Percentiles rank a stretch among this genome's conserved stretches.
These are phyloP conservation scores for Eonycteris spelaea DNA, from an alignment of 2,113 vertebrate genomes.

Conservation along the genomic window DNA sequence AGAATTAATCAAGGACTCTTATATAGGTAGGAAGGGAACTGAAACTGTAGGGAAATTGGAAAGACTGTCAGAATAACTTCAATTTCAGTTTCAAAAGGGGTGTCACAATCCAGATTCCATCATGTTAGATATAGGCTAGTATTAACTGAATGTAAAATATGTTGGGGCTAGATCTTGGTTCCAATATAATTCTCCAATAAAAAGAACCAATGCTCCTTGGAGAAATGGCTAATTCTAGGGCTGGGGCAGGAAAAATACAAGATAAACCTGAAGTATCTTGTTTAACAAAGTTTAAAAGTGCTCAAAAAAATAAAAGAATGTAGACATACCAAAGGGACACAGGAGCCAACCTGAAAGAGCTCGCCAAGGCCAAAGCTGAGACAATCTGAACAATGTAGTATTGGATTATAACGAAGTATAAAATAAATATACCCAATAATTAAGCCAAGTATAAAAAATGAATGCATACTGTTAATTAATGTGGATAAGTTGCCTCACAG, in stretches of 20 bases:
- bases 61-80: not conserved
- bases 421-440: not conserved
- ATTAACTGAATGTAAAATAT: not conserved
- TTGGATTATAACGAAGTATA: not conserved
- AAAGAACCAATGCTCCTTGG: not conserved
- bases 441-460: not conserved
- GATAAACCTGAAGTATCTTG: not conserved
- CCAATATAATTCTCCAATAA: not conserved
- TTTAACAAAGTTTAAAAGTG: not conserved
- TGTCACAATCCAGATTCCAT: not conserved
- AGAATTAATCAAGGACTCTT: not conserved
- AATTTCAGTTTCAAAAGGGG: not conserved
- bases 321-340: not conserved
- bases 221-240: not conserved
- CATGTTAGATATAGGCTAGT: not conserved
- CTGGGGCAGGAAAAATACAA: not conserved
- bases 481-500: not conserved
- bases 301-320: not conserved
- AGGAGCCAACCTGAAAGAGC: not conserved
- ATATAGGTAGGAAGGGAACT: not conserved
- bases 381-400: not conserved
- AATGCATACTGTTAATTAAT: not conserved
- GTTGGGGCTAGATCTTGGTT: not conserved
- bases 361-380: not conserved
- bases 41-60: not conserved